phyloP scores from a whole-genome alignment of 2,113 vertebrate species.

The Dromas ardeola region DNA sequence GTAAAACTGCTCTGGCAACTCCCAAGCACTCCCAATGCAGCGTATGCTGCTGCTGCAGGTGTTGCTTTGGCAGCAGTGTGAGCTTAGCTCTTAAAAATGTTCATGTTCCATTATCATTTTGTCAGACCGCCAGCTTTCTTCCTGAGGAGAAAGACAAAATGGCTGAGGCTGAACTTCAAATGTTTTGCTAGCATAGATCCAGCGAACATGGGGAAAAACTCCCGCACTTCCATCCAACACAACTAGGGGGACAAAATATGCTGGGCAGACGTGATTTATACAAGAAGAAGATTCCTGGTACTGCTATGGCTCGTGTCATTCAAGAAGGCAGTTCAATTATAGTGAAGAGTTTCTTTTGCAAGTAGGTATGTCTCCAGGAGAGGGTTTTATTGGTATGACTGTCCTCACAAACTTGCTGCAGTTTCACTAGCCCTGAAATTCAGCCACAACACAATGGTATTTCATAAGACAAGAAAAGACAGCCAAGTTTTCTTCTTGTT shows the following conservation, averaged over 20 bases:
- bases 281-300: not conserved
- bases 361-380: not conserved
- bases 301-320: not conserved
- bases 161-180: not conserved
- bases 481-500: not conserved
- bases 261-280: not conserved
- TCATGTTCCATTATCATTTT: not conserved
- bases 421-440: not conserved
- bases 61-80: not conserved
- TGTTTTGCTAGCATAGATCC: not conserved
- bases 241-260: not conserved
- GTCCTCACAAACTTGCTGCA: not conserved
- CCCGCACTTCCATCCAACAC: not conserved
- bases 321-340: not conserved
- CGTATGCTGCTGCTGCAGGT: not conserved
- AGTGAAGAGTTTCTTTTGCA: not conserved
- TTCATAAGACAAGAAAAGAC: not conserved
- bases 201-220: not conserved
- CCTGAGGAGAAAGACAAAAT: not conserved
- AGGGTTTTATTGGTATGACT: not conserved
- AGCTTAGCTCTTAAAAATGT: not conserved
- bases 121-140: not conserved
- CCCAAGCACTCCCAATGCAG: not conserved
- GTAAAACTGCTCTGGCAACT: not conserved
- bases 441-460: not conserved